Evolutionary conservation across 2,797 vertebrate genomes (phyloP), one percentile per base, ranked within the genome.

Genomic region (Crypturellus tataupa): DNA sequence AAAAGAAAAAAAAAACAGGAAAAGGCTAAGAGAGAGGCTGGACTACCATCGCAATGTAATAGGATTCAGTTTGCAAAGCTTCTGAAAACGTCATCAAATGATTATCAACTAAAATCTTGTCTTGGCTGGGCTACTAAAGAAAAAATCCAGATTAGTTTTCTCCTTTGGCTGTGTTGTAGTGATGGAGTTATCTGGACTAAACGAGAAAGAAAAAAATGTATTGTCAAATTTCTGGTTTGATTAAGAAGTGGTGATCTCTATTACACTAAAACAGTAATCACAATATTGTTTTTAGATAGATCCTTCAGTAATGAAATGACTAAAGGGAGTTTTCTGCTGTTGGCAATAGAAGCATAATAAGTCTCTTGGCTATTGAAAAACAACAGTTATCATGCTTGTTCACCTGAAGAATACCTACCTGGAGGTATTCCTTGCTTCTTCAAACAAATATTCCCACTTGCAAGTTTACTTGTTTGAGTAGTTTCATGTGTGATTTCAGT

Each of bases 321-420:
- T 86, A 88, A 84, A 81, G 33, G 29, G 78, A 35, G 18, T 93
- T 93, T 95, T 80, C 44, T 58, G 55, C 67, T 85, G 78, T 64
- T 85, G 89, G 69, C 84, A 93, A 47, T 35, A 3, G 49, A 80
- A 62, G 33, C 68, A 85, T 55, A 13, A 29, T 91, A 79, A 82
- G 44, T 94, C 77, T 85, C 80, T 88, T 82, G 62, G 46, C 29
- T 92, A 93, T 96, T 97, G 95, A 62, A 58, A 80, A 65, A 12
- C 37, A 83, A 85, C 80, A 79, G 71, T 91, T 91, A 77, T 44
- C 55, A 79, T 65, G 31, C 46, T 88, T 91, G 67, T 91, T 92
- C 95, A 68, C 65, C 90, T 56, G 80, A 73, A 59, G 73, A 89
- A 91, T 81, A 79, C 73, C 93, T 71, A 84, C 59, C 80, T 87